Percentiles rank a stretch among this genome's conserved stretches.
Conservation (phyloP, 2,797 vertebrate genomes). For the Sebastolobus altivelis region DNA sequence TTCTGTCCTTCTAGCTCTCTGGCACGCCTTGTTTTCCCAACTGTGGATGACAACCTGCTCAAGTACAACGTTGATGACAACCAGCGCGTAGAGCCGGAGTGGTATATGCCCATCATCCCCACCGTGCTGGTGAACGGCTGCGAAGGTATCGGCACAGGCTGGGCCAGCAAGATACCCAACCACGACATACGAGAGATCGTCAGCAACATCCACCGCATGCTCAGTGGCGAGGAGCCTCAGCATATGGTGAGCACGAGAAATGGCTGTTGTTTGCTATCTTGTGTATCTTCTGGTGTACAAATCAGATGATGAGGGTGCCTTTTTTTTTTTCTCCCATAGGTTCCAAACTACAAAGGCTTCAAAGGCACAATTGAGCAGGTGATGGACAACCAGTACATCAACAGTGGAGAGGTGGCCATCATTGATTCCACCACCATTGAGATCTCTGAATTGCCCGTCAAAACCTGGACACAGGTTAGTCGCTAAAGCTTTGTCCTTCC, state of each 20-base stretch:
- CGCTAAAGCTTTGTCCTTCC: neutral
- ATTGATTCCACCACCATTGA: constrained; percentile 95
- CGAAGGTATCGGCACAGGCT: constrained; percentile 97
- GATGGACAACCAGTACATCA: constrained; percentile 90
- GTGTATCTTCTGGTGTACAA: neutral
- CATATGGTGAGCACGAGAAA: constrained; percentile 89
- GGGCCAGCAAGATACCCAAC: constrained; percentile 96
- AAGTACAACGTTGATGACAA: constrained; percentile 96
- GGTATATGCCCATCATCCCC: constrained; percentile 99
- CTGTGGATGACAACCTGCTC: constrained; percentile 91
- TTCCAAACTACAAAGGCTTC: constrained; percentile 96
- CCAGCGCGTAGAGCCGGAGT: constrained; percentile 96
- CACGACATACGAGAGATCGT: constrained; percentile 92
- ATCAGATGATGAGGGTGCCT: neutral
- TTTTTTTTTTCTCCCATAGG: constrained; percentile 72
- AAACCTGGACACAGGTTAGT: constrained; percentile 96
- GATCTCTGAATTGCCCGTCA: constrained; percentile 96
- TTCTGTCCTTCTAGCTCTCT: constrained; percentile 83
- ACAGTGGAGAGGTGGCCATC: constrained; percentile 94
- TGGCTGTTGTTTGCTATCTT: neutral
- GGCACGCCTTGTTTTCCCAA: constrained; percentile 91
- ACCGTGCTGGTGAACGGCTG: constrained; percentile 93
- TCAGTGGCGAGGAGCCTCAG: constrained; percentile 91
- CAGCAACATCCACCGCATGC: constrained; percentile 91
- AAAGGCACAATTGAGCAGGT: constrained; percentile 93